Conservation (phyloP, 2,113 vertebrate genomes). For the Chelonoidis abingdonii region DNA sequence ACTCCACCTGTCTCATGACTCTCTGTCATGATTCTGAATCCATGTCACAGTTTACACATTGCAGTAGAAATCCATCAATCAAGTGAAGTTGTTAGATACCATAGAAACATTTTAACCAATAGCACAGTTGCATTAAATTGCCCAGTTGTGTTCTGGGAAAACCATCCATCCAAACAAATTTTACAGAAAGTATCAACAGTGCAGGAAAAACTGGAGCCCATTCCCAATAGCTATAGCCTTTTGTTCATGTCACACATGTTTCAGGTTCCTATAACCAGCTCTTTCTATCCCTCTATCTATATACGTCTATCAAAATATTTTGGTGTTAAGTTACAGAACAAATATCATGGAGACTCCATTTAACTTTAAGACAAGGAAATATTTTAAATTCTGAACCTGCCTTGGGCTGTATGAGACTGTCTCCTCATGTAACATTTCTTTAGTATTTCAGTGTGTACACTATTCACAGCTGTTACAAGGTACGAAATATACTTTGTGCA, state of each 20-base stretch:
- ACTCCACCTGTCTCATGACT: neutral
- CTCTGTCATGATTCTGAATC: neutral
- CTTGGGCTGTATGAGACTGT: constrained; percentile 68
- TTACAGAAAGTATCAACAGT: neutral
- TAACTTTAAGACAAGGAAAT: constrained; percentile 80
- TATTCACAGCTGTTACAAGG: constrained; percentile 79
- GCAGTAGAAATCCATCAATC: neutral
- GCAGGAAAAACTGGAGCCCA: neutral
- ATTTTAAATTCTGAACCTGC: constrained; percentile 79
- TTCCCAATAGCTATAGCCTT: neutral
- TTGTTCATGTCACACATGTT: neutral
- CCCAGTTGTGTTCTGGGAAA: neutral
- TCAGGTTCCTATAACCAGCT: constrained; percentile 18
- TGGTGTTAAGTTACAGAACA: constrained; percentile 75
- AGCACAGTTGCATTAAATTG: neutral
- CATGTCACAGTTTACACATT: neutral
- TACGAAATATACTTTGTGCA: constrained; percentile 64
- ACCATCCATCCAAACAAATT: neutral
- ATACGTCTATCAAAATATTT: constrained; percentile 29
- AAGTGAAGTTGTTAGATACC: neutral
- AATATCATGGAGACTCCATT: constrained; percentile 68
- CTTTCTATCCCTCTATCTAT: neutral
- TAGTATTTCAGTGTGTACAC: constrained; percentile 56
- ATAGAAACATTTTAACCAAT: neutral
- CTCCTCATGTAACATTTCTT: constrained; percentile 61